phyloP scores from a whole-genome alignment of 1,140 invertebrate species.

The Vanessa tameamea region DNA sequence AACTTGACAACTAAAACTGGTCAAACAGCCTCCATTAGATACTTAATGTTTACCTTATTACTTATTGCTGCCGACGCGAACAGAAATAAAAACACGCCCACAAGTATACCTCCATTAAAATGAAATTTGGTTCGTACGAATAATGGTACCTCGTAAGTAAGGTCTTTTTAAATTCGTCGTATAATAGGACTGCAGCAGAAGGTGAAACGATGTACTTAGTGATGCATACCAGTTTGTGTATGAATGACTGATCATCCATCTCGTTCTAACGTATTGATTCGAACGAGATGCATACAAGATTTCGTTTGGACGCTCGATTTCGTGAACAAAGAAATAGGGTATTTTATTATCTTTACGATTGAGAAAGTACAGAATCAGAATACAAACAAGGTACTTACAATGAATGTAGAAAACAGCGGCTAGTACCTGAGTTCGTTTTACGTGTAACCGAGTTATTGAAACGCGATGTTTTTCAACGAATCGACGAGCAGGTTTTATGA shows the following conservation, averaged over 20 bases:
- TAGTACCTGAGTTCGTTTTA: slow-evolving; percentile 26
- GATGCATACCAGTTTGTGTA: slow-evolving; percentile 41
- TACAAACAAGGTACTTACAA: neutral
- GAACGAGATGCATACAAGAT: slow-evolving; percentile 3
- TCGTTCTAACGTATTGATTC: slow-evolving; percentile 29
- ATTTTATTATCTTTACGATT: neutral
- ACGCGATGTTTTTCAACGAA: slow-evolving; percentile 50
- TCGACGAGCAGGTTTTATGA: slow-evolving; percentile 45
- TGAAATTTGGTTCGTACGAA: slow-evolving; percentile 44
- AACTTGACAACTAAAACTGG: slow-evolving; percentile 46
- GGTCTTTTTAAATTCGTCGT: slow-evolving; percentile 49
- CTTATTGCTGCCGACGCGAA: slow-evolving; percentile 66
- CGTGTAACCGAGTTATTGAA: slow-evolving; percentile 29
- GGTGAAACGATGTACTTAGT: slow-evolving; percentile 49
- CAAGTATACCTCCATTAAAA: slow-evolving; percentile 46
- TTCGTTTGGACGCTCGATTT: neutral
- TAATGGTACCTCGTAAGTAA: slow-evolving; percentile 30
- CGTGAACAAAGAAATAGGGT: neutral
- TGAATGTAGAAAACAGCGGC: neutral
- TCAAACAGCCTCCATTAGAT: slow-evolving; percentile 59
- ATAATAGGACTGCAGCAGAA: slow-evolving; percentile 49
- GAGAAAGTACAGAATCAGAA: neutral
- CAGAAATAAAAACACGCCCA: slow-evolving; percentile 70
- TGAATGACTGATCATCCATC: slow-evolving; percentile 47
- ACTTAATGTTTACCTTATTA: slow-evolving; percentile 73